These are phyloP conservation scores for Callospermophilus lateralis DNA, from an alignment of 2,113 vertebrate genomes.

Conservation along the genomic window DNA sequence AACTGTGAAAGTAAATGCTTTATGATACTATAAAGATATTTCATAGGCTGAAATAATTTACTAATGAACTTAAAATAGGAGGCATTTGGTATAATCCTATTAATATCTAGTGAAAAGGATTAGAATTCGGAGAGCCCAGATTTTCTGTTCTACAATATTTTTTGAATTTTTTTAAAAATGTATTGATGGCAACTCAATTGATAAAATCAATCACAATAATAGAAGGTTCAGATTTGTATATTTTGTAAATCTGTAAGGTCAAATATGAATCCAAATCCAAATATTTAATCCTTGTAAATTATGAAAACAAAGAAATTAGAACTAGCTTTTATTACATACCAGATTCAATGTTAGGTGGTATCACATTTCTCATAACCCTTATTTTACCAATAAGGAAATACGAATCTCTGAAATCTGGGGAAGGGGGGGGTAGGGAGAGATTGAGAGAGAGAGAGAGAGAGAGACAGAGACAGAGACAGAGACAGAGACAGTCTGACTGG, in stretches of 20 bases:
- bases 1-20: background rate
- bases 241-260: background rate
- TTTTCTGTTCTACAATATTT: background rate
- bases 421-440: accelerated
- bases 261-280: background rate
- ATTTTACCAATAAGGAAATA: background rate
- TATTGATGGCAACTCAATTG: background rate
- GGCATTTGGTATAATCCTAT: background rate
- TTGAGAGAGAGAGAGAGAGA: too few relatives aligned
- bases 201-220: background rate
- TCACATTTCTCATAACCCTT: background rate
- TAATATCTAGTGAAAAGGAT: background rate
- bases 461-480: too few relatives aligned
- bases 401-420: background rate
- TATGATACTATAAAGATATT: background rate
- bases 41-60: background rate
- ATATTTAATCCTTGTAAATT: background rate
- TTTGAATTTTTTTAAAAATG: background rate
- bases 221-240: background rate
- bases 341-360: background rate
- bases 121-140: background rate
- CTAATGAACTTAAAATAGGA: background rate
- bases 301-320: background rate
- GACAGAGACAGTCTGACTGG: too few relatives aligned
- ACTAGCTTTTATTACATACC: background rate